Base-by-base conservation (phyloP, 1,140 invertebrate species). In the Drosophila novamexicana region DNA sequence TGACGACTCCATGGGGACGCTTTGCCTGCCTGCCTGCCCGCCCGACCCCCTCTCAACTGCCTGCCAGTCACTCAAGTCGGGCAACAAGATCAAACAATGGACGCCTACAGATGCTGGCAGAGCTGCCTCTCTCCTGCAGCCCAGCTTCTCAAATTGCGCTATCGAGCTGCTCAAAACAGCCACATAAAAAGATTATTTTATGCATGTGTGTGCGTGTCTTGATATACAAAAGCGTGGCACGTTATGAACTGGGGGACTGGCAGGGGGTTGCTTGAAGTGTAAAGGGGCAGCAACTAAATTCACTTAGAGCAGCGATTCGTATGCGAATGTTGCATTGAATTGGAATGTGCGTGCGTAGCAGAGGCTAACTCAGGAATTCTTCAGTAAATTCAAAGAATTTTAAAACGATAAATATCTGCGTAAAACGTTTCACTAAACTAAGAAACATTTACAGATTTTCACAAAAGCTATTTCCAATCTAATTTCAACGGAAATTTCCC, bases 101-200 rank as follows among this genome's bases (percentile, higher is more conserved):
- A 50, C 61, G 68, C 58, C 71, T 44, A 12, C 58, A 22, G 29
- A 44, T 32, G 37, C 39, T 52, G 29, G 7, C 37, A 5, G 3
- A 12, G 45, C 40, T 34, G 37, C 32, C 18, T 7, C 52, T 7
- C 52, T 14, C 37, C 39, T 12, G 0, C 57, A 9, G 9, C 42
- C 42, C 44, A 34, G 5, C 54, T 36, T 49, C 59, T 71, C 68
- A 67, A 76, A 82, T 79, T 82, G 79, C 79, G 79, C 83, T 79
- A 86, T 83, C 83, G 72, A 86, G 65, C 76, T 70, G 84, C 83
- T 79, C 83, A 81, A 86, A 85, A 86, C 79, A 88, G 83, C 74
- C 79, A 88, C 86, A 86, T 86, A 86, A 88, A 86, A 88, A 86
- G 79, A 86, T 86, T 86, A 86, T 83, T 86, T 86, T 88, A 75